Evolutionary conservation across 2,113 vertebrate genomes (phyloP), one percentile per base, ranked within the genome.

Genomic region (Marmota flaviventris): DNA sequence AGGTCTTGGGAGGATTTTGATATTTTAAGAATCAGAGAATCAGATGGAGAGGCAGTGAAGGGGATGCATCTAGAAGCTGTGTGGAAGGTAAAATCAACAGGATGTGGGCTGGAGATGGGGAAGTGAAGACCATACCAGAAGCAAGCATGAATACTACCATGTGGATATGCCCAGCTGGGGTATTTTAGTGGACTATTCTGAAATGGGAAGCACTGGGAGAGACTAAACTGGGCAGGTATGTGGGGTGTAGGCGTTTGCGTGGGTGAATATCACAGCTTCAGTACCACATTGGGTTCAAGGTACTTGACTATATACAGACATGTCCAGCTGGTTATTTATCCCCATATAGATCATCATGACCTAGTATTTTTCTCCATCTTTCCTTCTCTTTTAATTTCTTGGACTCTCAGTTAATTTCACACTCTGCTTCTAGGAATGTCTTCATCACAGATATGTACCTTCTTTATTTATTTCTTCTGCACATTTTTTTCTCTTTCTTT

Each of bases 351-450:
- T 20, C 45, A 24, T 53, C n/a, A 63, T 18, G 70, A 70, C 22
- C 25, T 79, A 45, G 12, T 42, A 20, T 13, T 48, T 75, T 39
- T 67, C 58, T 94, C n/a, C 14, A 56, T 63, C 6, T 89, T 70
- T 65, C 51, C 29, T 92, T 95, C 24, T 53, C 27, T 61, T 70
- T 78, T 83, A 27, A 79, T 70, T 96, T 78, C 25, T 32, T 45
- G 34, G 39, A 18, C 13, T 83, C 22, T 5, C 32, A 73, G 17
- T 25, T 53, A 29, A 92, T 73, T 92, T 94, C 67, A 91, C 0
- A 70, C 24, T 9, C 12, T 45, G 58, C 27, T 86, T 93, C 42
- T 84, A 58, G 34, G 58, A 89, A 65, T 12, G 18, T 18, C 32
- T 29, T 84, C 8, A 87, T 39, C 34, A 76, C 32, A 83, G 13